Evolutionary conservation across 2,888 invertebrate genomes (phyloP).

Genomic region (Nephrotoma flavescens): DNA sequence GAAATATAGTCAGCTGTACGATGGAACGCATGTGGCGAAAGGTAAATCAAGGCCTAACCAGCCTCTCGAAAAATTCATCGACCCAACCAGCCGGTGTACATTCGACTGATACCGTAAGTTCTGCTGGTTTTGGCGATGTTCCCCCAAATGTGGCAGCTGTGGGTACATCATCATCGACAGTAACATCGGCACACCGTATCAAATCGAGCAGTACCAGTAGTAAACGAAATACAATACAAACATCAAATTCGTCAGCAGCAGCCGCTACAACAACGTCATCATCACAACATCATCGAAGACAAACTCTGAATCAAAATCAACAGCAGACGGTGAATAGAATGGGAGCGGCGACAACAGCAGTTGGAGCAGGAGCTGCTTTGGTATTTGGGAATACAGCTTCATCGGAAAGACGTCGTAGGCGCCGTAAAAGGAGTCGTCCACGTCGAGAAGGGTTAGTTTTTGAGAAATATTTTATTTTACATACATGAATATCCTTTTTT

Average conservation of each 20-base stretch:
- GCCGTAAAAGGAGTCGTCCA: constrained; percentile 28
- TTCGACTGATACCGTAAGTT: constrained; percentile 27
- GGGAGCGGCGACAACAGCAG: background rate
- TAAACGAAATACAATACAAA: background rate
- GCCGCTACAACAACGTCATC: constrained; percentile 21
- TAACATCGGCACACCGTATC: constrained; percentile 23
- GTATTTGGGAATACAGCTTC: constrained; percentile 21
- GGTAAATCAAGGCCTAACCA: constrained; percentile 30
- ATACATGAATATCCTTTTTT: background rate
- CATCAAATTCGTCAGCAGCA: background rate
- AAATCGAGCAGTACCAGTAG: constrained; percentile 13
- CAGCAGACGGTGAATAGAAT: background rate
- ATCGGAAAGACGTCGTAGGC: constrained; percentile 26
- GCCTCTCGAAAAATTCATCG: constrained; percentile 17
- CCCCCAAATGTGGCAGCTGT: constrained; percentile 25
- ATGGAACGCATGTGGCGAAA: constrained; percentile 35
- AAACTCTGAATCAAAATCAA: background rate
- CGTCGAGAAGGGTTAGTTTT: constrained; percentile 21
- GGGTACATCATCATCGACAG: constrained; percentile 10
- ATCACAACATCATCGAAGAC: constrained; percentile 11
- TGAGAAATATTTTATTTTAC: background rate
- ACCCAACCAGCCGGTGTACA: constrained; percentile 15
- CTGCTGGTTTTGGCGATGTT: constrained; percentile 27
- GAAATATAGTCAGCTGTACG: background rate
- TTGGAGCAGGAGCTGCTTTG: background rate